phyloP scores from a whole-genome alignment of 2,888 invertebrate genomes.

The Sepiola atlantica region DNA sequence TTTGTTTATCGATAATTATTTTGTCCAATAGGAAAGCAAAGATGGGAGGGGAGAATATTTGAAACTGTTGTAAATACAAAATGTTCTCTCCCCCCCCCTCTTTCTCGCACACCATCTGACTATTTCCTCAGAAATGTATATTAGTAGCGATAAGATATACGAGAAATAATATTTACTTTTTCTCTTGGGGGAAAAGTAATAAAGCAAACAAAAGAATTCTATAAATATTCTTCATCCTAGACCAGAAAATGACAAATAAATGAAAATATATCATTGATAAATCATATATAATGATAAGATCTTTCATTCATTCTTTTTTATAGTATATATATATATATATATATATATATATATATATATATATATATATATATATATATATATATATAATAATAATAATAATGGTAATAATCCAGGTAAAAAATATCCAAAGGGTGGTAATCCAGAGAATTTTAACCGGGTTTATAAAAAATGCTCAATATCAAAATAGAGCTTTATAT shows the following conservation, averaged over 20 bases:
- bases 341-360: neutral
- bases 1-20: neutral
- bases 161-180: constrained; percentile 17
- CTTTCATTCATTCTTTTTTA: no score
- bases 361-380: neutral
- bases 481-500: no score
- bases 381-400: no score
- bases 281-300: neutral
- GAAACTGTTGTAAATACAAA: no score
- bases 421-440: no score
- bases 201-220: neutral
- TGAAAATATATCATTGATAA: neutral
- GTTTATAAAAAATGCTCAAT: no score
- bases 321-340: no score
- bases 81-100: no score
- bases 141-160: neutral
- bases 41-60: neutral
- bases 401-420: no score
- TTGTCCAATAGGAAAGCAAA: neutral
- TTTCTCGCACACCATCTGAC: no score
- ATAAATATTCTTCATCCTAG: neutral
- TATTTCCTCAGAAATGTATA: neutral
- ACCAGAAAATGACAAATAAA: neutral
- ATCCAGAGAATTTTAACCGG: no score
- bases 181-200: neutral